These are phyloP conservation scores for Caenorhabditis sulstoni DNA, from an alignment of 2,888 invertebrate species.

Conservation along the genomic window DNA sequence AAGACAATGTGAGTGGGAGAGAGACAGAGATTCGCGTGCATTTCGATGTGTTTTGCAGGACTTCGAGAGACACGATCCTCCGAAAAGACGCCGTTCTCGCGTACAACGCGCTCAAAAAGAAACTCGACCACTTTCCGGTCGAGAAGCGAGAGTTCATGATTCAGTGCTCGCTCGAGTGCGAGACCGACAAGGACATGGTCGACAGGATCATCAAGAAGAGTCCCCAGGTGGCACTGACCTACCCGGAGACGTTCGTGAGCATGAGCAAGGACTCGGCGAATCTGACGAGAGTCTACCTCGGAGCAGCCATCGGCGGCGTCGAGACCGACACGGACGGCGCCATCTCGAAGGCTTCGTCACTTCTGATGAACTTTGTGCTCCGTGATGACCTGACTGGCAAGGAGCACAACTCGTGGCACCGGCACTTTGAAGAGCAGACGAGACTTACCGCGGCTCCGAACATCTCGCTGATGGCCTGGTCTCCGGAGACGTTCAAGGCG, in stretches of 20 bases:
- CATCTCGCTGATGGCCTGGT: conserved; percentile 61
- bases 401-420: conserved; percentile 68
- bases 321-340: conserved; percentile 74
- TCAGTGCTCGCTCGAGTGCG: conserved; percentile 63
- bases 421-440: conserved; percentile 71
- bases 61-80: conserved; percentile 64
- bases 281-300: conserved; percentile 68
- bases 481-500: conserved; percentile 62
- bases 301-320: conserved; percentile 69
- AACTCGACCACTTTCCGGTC: conserved; percentile 66
- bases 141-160: conserved; percentile 62
- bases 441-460: conserved; percentile 58
- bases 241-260: conserved; percentile 71
- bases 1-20: conserved; percentile 45
- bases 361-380: conserved; percentile 71
- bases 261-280: conserved; percentile 67
- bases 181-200: conserved; percentile 67
- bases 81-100: conserved; percentile 66
- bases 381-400: conserved; percentile 64
- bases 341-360: conserved; percentile 70
- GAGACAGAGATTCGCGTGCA: not conserved
- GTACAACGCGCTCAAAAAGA: conserved; percentile 66
- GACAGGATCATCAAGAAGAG: conserved; percentile 70
- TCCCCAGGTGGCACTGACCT: conserved; percentile 69
- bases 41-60: conserved; percentile 41